These are phyloP conservation scores for Yoshiicerus persimilis DNA, from an alignment of 1,140 invertebrate genomes.

Conservation along the genomic window DNA sequence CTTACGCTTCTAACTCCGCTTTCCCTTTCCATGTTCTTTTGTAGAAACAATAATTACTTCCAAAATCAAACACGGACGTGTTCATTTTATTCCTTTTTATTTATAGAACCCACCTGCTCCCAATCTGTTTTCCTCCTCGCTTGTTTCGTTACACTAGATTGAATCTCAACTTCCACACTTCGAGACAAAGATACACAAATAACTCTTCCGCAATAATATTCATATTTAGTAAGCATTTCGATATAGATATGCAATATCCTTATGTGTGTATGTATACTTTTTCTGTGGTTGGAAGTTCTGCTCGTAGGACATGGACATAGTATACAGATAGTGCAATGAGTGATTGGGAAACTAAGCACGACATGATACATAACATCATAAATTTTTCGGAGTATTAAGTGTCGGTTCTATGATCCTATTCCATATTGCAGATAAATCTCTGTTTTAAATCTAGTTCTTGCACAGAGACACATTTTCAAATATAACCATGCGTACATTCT, in stretches of 20 bases:
- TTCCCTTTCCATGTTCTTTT: neutral
- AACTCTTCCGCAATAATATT: no score
- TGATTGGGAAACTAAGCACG: neutral
- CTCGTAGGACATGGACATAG: no score
- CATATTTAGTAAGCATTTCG: no score
- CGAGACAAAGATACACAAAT: no score
- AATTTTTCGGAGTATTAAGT: neutral
- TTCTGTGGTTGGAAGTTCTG: no score
- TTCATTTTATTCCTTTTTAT: neutral
- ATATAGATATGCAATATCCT: no score
- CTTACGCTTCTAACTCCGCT: no score
- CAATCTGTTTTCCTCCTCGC: neutral
- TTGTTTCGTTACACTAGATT: neutral
- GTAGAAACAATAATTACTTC: neutral
- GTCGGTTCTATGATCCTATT: neutral
- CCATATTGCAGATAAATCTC: neutral
- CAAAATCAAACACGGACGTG: neutral
- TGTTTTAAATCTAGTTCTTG: neutral
- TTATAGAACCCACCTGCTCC: neutral
- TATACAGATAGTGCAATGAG: no score
- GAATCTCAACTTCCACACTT: neutral
- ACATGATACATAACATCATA: neutral
- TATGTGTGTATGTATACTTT: no score
- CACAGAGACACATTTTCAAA: neutral
- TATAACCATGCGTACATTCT: neutral